phyloP scores from a whole-genome alignment of 1,140 invertebrate genomes.

The Maconellicoccus hirsutus region DNA sequence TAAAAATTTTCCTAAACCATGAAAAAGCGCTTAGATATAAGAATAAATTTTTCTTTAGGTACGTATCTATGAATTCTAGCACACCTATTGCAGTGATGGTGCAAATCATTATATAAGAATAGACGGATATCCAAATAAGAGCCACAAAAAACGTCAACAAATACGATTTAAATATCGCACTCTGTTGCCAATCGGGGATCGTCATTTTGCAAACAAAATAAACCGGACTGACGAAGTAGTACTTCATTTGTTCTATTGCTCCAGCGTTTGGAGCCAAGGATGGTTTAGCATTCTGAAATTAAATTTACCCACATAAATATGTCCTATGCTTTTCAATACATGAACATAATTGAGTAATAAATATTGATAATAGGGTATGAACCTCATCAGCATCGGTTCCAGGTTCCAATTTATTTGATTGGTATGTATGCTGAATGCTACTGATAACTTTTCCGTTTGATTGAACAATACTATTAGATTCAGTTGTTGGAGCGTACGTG shows the following conservation, averaged over 20 bases:
- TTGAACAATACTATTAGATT: not conserved
- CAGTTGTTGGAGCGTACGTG: not conserved
- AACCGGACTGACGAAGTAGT: slow-evolving; percentile 67
- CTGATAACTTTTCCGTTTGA: slow-evolving; percentile 13
- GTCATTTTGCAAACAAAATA: slow-evolving; percentile 71
- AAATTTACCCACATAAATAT: too few species aligned
- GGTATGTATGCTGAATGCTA: slow-evolving; percentile 4
- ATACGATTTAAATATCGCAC: slow-evolving; percentile 66
- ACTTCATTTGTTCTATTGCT: slow-evolving; percentile 46
- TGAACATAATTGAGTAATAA: too few species aligned
- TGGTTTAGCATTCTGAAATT: not conserved
- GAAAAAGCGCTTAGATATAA: not conserved
- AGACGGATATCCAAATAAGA: slow-evolving; percentile 87
- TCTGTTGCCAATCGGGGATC: slow-evolving; percentile 73
- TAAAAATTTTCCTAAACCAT: slow-evolving; percentile 57
- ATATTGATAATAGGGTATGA: too few species aligned
- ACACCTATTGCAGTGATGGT: slow-evolving; percentile 86
- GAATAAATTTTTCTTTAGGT: too few species aligned
- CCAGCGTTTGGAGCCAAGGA: slow-evolving; percentile 33
- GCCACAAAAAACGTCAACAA: slow-evolving; percentile 76
- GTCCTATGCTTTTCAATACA: too few species aligned
- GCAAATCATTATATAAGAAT: slow-evolving; percentile 90
- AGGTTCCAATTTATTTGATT: not conserved
- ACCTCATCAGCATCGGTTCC: not conserved
- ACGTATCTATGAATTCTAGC: too few species aligned